Base-by-base conservation (phyloP, 2,797 vertebrate species). In the Craterocephalus amniculus region DNA sequence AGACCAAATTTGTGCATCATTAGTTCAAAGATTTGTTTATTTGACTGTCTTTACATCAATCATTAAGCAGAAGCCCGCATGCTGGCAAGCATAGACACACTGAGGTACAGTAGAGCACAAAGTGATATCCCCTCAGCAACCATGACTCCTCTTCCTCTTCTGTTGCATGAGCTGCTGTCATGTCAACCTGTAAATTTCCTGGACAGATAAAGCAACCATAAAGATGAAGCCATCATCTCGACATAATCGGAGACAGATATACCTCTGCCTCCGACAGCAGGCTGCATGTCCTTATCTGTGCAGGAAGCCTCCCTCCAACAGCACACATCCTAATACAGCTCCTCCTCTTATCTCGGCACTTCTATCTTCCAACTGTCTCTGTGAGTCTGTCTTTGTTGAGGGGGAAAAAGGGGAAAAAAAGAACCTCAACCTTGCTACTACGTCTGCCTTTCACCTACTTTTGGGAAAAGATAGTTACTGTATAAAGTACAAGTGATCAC, bases 241-340 rank as follows among this genome's bases (percentile, higher is more conserved):
- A 87, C 87, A 88, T 92, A 86, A 94, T 91, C 85, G 76, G 75
- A 79, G 89, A 85, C 83, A 93, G 85, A 93, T 90, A 91, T 85
- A 91, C 76, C 20, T 36, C 72, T 26, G 56, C 59, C 43, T 83
- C 73, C 78, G 76, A 84, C 84, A 81, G 79, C 72, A 45, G 20
- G 65, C 66, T 76, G 63, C 11, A 72, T 78, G 76, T 67, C 69
- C 76, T 74, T 80, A 83, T 85, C 76, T 58, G 78, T 12, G 49
- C 59, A 36, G 76, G 74, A 74, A 2, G 67, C 67, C 31, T 76
- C 72, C 55, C 77, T 71, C 66, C 63, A 60, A 49, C 58, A 70
- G 69, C n/a, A 57, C 73, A 56, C 26, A 14, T 52, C 31, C 79
- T 73, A 70, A 83, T 59, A 70, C 73, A 36, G 54, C 29, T 43